Base-by-base conservation (phyloP, 2,888 invertebrate genomes). In the Agriopis aurantiaria region DNA sequence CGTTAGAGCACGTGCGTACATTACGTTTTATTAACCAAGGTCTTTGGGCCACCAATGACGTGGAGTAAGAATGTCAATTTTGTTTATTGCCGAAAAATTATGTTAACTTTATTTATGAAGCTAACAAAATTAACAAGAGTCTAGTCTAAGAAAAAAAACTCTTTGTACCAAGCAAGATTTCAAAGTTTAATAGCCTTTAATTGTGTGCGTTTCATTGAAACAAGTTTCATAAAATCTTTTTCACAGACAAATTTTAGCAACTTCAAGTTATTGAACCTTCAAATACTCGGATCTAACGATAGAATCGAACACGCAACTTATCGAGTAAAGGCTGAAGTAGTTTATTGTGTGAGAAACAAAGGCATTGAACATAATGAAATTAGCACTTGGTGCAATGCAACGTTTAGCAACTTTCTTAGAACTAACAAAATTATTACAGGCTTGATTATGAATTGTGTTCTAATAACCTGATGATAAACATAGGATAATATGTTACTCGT, bases 401-500 rank as follows among this genome's bases (percentile, higher is more conserved):
- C 43, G 69, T 69, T 72, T 73, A 71, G 48, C 61, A 75, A 75
- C 72, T 80, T 80, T 79, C 75, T 40, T 69, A 58, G 62, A 57
- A 53, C 33, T 33, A 53, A 40, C 33, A 12, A 40, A 33, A 40
- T 0, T 10, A 12, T 12, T 40, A 53, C 10, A 51, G 14, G 14
- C 51, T 49, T 33, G 33, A 33, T 33, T 3, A 33, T 33, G 33
- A 5, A 33, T 33, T 33, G 5, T 33, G 4, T 33, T 33, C 33
- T 33, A 33, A 33, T 33, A 1, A 33, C 1, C 33, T 33, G 33
- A 33, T 33, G 33, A 33, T 33, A 33, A 33, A 33, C 33, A 23
- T 23, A 23, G 17, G 17, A 23, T n/a, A n/a, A n/a, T n/a, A n/a
- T n/a, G 0, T 23, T 23, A 23, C 17, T 23, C 17, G 33, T 33